Conservation (phyloP, 2,888 invertebrate genomes). For the Rhodophaea formosa region DNA sequence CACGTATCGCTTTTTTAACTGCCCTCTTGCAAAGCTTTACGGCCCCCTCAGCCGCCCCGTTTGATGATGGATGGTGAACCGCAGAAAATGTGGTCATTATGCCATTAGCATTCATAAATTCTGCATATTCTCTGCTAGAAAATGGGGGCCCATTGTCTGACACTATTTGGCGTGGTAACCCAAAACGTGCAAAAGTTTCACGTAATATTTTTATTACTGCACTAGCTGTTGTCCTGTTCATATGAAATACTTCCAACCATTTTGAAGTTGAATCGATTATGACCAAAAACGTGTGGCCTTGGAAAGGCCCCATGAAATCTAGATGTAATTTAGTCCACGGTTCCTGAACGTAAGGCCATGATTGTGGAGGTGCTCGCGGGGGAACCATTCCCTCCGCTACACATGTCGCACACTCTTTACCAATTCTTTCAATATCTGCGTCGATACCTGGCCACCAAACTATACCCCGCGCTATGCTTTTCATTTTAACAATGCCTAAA, state of each 20-base stretch:
- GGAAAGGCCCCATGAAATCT: slow-evolving; percentile 28
- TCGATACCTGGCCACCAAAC: slow-evolving; percentile 32
- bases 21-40: no score
- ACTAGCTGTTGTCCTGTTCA: slow-evolving; percentile 22
- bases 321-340: slow-evolving; percentile 32
- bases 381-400: slow-evolving; percentile 19
- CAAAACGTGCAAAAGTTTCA: slow-evolving; percentile 22
- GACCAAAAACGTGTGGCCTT: slow-evolving; percentile 25
- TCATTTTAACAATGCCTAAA: slow-evolving; percentile 31
- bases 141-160: slow-evolving; percentile 28
- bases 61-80: slow-evolving; percentile 18
- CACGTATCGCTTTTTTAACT: slow-evolving; percentile 2
- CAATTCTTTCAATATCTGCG: slow-evolving; percentile 22
- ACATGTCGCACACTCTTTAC: slow-evolving; percentile 24
- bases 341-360: slow-evolving; percentile 25
- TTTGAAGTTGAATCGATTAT: slow-evolving; percentile 26
- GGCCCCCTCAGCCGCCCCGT: no score
- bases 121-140: slow-evolving; percentile 20
- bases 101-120: slow-evolving; percentile 21
- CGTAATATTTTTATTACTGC: slow-evolving; percentile 23
- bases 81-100: neutral
- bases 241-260: slow-evolving; percentile 29
- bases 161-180: slow-evolving; percentile 23
- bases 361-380: slow-evolving; percentile 24
- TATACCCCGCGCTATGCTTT: slow-evolving; percentile 26